phyloP scores from a whole-genome alignment of 1,140 invertebrate species.

The Temnothorax curvispinosus region DNA sequence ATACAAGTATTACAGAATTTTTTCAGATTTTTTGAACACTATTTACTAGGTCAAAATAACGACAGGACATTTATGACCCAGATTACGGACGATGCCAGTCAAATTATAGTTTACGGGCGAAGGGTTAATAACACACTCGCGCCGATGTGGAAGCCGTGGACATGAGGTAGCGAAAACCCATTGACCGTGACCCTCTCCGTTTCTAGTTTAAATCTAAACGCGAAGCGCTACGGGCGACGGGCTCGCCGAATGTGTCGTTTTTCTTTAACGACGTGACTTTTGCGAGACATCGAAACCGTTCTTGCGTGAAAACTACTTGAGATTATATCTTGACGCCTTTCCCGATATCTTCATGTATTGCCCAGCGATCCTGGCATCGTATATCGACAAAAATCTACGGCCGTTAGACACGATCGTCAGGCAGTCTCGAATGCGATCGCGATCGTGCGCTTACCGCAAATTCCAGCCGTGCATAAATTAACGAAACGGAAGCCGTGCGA shows the following conservation, averaged over 20 bases:
- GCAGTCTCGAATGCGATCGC: not conserved
- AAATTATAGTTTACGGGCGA: too few species aligned
- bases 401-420: not conserved
- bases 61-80: too few species aligned
- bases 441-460: not conserved
- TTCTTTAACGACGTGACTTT: not conserved
- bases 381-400: not conserved
- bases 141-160: slow-evolving; percentile 32
- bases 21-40: too few species aligned
- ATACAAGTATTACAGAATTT: too few species aligned
- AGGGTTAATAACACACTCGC: slow-evolving; percentile 24
- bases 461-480: slow-evolving; percentile 41
- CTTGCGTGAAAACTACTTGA: not conserved
- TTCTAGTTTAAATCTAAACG: slow-evolving; percentile 48
- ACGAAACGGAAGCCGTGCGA: slow-evolving; percentile 47
- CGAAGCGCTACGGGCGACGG: not conserved
- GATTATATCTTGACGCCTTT: too few species aligned
- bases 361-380: too few species aligned
- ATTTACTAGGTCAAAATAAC: too few species aligned
- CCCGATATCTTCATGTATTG: not conserved
- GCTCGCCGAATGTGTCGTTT: not conserved
- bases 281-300: not conserved
- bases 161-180: slow-evolving; percentile 49
- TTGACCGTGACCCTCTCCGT: slow-evolving; percentile 64
- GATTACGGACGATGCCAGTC: too few species aligned